A percentile compares a stretch with the other conserved stretches of the same genome.
Conservation (phyloP, 2,888 invertebrate species). For the Xylophagus ater region DNA sequence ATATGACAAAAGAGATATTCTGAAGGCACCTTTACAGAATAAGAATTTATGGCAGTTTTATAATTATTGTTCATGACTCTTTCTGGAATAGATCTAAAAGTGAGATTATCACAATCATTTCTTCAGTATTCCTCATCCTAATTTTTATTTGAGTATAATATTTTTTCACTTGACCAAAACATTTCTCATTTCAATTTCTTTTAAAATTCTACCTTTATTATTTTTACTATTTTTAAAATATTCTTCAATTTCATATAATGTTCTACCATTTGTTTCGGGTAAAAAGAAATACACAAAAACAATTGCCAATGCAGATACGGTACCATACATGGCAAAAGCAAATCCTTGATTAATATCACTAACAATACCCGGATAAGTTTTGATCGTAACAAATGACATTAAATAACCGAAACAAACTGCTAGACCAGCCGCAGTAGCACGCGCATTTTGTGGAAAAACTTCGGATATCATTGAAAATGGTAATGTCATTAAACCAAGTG, state of each 20-base stretch:
- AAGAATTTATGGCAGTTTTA: no score
- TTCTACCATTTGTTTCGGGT: constrained; percentile 60
- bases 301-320: constrained; percentile 47
- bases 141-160: no score
- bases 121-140: no score
- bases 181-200: not conserved
- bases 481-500: constrained; percentile 45
- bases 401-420: constrained; percentile 53
- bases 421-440: constrained; percentile 56
- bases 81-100: no score
- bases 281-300: constrained; percentile 47
- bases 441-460: constrained; percentile 50
- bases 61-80: no score
- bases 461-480: constrained; percentile 70
- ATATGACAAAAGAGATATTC: no score
- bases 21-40: no score
- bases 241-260: constrained; percentile 56
- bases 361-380: constrained; percentile 53
- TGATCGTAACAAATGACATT: constrained; percentile 54
- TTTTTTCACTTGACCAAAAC: not conserved
- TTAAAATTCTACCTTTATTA: not conserved
- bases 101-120: no score
- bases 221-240: constrained; percentile 26
- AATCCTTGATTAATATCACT: constrained; percentile 44
- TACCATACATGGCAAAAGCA: constrained; percentile 54